These are phyloP conservation scores for Poeciliopsis infans DNA, from an alignment of 2,797 vertebrate species.

Conservation along the genomic window DNA sequence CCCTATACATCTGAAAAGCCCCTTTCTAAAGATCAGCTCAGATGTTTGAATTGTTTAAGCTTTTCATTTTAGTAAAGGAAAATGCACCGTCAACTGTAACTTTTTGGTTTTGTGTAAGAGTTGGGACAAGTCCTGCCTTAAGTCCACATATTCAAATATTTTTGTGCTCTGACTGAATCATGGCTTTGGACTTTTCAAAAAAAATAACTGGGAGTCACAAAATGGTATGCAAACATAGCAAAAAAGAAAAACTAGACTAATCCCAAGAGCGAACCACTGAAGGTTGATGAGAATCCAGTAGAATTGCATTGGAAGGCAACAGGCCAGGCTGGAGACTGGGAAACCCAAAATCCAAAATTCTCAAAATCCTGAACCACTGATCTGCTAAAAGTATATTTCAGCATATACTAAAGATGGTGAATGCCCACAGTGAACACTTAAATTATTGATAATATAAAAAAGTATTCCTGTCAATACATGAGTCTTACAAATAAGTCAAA, in stretches of 20 bases:
- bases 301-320: no score
- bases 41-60: not conserved
- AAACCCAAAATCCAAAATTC: not conserved
- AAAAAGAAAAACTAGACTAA: not conserved
- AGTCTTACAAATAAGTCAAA: not conserved
- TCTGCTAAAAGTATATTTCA: not conserved
- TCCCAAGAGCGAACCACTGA: not conserved
- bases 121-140: not conserved
- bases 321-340: not conserved
- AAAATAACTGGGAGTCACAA: not conserved
- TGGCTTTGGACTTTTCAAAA: not conserved
- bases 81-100: not conserved
- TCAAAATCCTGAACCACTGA: not conserved
- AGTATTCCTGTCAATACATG: not conserved
- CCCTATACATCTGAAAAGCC: not conserved
- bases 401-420: not conserved
- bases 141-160: not conserved
- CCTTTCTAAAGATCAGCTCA: not conserved
- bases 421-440: not conserved
- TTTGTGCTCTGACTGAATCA: not conserved
- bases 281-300: not conserved
- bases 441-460: not conserved
- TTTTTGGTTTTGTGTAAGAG: not conserved
- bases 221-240: not conserved
- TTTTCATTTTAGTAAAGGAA: not conserved